Percentiles rank a stretch among this genome's conserved stretches.
These are phyloP conservation scores for Acanthopagrus latus DNA, from an alignment of 2,797 vertebrate species.

Conservation along the genomic window DNA sequence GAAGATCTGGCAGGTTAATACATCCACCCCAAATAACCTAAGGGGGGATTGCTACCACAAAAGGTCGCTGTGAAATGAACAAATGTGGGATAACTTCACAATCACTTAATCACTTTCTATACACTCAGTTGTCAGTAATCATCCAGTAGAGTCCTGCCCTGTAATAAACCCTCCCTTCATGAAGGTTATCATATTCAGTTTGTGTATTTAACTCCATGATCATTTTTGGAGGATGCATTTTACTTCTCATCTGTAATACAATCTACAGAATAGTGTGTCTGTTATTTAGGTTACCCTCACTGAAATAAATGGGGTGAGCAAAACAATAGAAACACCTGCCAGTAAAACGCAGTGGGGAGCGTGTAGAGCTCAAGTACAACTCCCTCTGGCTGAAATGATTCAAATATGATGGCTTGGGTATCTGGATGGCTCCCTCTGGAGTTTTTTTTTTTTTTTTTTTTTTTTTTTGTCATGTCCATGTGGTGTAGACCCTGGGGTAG, in stretches of 20 bases:
- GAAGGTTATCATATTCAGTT: not conserved
- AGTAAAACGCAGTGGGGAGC: not conserved
- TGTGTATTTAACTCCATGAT: not conserved
- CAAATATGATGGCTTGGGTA: not conserved
- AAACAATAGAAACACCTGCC: conserved; percentile 1
- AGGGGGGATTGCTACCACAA: no score
- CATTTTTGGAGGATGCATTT: not conserved
- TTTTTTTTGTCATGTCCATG: not conserved
- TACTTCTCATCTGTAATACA: not conserved
- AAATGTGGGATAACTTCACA: no score
- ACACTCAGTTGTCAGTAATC: not conserved
- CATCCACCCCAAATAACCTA: no score
- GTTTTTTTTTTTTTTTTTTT: not conserved
- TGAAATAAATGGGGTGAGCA: not conserved
- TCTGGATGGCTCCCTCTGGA: not conserved
- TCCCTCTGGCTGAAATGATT: not conserved
- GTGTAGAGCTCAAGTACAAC: not conserved
- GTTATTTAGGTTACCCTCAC: not conserved
- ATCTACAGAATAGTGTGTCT: not conserved
- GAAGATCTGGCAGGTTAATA: no score
- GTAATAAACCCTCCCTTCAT: not conserved
- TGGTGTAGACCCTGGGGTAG: not conserved
- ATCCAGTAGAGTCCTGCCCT: not conserved
- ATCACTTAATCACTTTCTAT: no score
- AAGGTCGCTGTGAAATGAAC: no score